A percentile compares a stretch with the other conserved stretches of the same genome.
Conservation (phyloP, 2,888 invertebrate species). For the Lacanobia wlatinum region DNA sequence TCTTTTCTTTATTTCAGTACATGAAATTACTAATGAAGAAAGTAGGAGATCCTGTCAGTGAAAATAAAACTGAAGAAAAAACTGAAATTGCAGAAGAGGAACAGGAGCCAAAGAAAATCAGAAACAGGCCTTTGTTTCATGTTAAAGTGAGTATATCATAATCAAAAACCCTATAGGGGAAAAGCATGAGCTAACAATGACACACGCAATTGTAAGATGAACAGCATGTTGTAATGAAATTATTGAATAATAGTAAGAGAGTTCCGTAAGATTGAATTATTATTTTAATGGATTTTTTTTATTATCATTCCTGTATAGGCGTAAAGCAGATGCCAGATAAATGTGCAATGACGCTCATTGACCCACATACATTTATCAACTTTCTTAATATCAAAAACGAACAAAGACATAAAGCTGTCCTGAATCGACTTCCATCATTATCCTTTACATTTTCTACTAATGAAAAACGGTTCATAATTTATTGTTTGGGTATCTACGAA, state of each 20-base stretch:
- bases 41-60: slow-evolving; percentile 73
- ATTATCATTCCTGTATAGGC: too few species aligned
- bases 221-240: too few species aligned
- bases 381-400: too few species aligned
- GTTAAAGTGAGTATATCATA: slow-evolving; percentile 81
- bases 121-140: slow-evolving; percentile 85
- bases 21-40: slow-evolving; percentile 93
- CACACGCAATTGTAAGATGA: background rate
- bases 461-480: too few species aligned
- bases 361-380: too few species aligned
- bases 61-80: slow-evolving; percentile 67
- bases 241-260: too few species aligned
- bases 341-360: too few species aligned
- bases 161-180: background rate
- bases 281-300: background rate
- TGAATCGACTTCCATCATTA: too few species aligned
- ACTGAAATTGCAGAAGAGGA: slow-evolving; percentile 66
- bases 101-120: slow-evolving; percentile 81
- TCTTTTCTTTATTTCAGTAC: slow-evolving; percentile 89
- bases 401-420: too few species aligned
- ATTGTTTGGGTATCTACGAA: too few species aligned
- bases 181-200: background rate
- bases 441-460: too few species aligned
- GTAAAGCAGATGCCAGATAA: too few species aligned
- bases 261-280: background rate